These are phyloP conservation scores for Anguilla pacifica DNA, from an alignment of 2,797 vertebrate genomes.

Conservation along the genomic window DNA sequence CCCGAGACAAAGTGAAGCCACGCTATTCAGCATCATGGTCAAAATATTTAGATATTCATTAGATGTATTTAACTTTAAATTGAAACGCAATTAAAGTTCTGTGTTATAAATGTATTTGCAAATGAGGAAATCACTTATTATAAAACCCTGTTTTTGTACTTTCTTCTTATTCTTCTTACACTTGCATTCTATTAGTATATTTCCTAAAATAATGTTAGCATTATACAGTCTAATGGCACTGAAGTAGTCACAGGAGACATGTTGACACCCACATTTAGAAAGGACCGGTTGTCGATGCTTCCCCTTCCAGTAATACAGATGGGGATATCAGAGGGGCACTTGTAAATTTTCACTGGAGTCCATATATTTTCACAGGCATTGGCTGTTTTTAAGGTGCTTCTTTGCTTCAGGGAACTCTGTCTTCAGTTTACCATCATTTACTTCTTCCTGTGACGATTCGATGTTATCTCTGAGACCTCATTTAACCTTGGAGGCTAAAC, in stretches of 20 bases:
- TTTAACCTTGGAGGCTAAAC: background rate
- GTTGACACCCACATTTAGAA: background rate
- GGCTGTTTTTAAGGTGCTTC: background rate
- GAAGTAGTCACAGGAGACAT: background rate
- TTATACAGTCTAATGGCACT: background rate
- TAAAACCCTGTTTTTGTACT: background rate
- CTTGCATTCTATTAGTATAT: too few species aligned
- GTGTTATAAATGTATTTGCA: background rate
- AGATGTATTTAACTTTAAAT: background rate
- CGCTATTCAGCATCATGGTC: background rate
- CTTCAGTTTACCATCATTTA: background rate
- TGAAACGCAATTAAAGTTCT: background rate
- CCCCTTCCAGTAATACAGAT: background rate
- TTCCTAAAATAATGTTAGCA: background rate
- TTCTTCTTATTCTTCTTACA: too few species aligned
- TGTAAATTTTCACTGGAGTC: background rate
- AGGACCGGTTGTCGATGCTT: background rate
- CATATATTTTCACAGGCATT: background rate
- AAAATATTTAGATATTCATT: background rate
- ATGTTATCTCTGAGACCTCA: background rate
- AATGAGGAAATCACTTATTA: background rate
- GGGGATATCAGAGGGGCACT: background rate
- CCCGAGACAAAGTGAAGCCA: too few species aligned
- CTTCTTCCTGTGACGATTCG: background rate
- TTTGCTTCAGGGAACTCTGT: background rate